phyloP scores from a whole-genome alignment of 2,797 vertebrate species.

The Eulemur coronatus region DNA sequence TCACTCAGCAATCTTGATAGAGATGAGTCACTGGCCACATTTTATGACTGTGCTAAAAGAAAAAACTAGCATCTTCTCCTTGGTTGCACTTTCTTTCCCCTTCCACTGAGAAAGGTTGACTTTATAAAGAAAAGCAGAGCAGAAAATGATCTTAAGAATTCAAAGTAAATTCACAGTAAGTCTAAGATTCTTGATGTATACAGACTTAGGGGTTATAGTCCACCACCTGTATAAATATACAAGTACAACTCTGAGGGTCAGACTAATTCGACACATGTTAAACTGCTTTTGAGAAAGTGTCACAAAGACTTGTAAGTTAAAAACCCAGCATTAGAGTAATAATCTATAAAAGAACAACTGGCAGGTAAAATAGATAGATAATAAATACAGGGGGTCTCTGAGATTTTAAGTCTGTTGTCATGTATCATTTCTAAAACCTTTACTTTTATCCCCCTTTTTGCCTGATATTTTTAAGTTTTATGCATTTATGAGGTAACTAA shows the following conservation, averaged over 20 bases:
- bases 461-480: not conserved
- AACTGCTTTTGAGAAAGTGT: not conserved
- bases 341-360: not conserved
- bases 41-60: not conserved
- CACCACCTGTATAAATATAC: constrained; percentile 24
- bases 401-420: not conserved
- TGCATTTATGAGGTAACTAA: not conserved
- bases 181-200: not conserved
- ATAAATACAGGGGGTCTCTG: not conserved
- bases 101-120: not conserved
- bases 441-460: not conserved
- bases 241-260: not conserved
- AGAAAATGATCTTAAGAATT: constrained; percentile 21
- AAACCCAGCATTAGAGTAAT: not conserved
- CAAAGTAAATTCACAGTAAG: not conserved
- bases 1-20: not conserved
- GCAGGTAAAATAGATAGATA: not conserved
- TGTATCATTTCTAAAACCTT: not conserved
- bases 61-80: not conserved
- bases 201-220: not conserved
- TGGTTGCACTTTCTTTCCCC: not conserved
- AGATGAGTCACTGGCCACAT: not conserved
- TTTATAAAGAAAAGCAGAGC: not conserved
- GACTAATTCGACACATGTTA: not conserved
- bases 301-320: not conserved